A percentile compares a stretch with the other conserved stretches of the same genome.
These are phyloP conservation scores for Melanostoma scalare DNA, from an alignment of 2,888 invertebrate genomes.

Conservation along the genomic window DNA sequence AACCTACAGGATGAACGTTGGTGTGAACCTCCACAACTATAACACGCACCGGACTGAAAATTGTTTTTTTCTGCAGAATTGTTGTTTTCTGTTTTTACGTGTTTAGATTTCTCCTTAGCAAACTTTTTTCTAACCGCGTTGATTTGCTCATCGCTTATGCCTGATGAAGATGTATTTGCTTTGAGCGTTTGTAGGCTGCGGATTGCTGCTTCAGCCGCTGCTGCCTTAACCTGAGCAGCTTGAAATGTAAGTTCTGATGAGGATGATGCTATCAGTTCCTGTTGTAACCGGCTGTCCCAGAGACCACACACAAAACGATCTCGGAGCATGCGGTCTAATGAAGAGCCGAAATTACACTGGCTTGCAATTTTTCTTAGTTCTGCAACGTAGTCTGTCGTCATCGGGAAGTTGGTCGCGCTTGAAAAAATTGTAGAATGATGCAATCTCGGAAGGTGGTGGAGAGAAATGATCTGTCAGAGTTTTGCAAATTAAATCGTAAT, in stretches of 20 bases:
- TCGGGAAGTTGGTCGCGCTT: constrained; percentile 28
- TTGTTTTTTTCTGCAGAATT: background rate
- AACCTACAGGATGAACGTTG: constrained; percentile 9
- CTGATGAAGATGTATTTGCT: background rate
- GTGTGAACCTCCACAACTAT: background rate
- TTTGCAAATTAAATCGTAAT: constrained; percentile 6
- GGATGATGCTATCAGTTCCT: constrained; percentile 24
- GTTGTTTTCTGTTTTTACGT: background rate
- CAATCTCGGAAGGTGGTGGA: constrained; percentile 22
- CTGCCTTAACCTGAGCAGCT: constrained; percentile 2
- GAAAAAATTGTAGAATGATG: constrained; percentile 34
- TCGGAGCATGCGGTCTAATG: constrained; percentile 15
- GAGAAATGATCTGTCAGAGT: constrained; percentile 23
- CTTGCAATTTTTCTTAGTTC: constrained; percentile 81
- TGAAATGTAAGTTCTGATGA: constrained; percentile 8
- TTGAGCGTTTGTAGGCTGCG: constrained; percentile 19
- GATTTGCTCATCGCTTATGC: background rate
- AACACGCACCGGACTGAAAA: background rate
- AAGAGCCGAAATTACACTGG: constrained; percentile 78
- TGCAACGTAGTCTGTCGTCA: constrained; percentile 28
- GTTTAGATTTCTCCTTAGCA: background rate
- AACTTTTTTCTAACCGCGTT: background rate
- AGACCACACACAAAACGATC: constrained; percentile 27
- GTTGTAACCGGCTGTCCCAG: constrained; percentile 1
- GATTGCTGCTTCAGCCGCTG: background rate